Base-by-base conservation (phyloP, 2,113 vertebrate species). In the Trichomycterus rosablanca region DNA sequence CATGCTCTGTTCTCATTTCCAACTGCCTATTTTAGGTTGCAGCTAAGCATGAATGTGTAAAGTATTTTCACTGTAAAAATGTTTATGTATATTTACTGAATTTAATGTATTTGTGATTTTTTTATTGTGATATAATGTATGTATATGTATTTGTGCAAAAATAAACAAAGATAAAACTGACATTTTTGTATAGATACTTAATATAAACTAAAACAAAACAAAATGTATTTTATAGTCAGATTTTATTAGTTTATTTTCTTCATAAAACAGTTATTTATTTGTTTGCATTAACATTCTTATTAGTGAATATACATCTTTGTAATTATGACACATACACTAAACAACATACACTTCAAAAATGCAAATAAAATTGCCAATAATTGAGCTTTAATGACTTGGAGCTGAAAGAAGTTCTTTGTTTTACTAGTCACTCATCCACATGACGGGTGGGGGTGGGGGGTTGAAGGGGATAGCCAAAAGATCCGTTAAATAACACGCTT, bases 401-500 rank as follows among this genome's bases (percentile, higher is more conserved):
- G 16, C 44, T 44, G 37, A 32, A 14, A 50, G 8, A 23, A 43
- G 30, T 3, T 62, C 32, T 51, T 45, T 74, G 42, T 70, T 59
- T 63, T 58, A 62, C 53, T 43, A 66, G 51, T 50, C 48, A 55
- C 39, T 62, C 60, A 68, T 60, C 49, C 50, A 66, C 42, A 49
- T 18, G 20, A 42, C 30, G 15, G 16, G 8, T 12, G 30, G 26
- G 20, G 49, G 46, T 19, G 37, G 39, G 15, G 32, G n/a, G 24
- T 34, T 35, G 24, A 46, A 14, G n/a, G 23, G 56, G 44, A 56
- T 49, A 35, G 53, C 51, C 26, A 37, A 56, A 74, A 34, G 16
- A 62, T 68, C 74, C 59, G 67, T 76, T 76, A 53, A 73, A 75
- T 61, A 59, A 57, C 58, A 68, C 59, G 57, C 19, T 19, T 20